Evolutionary conservation across 64 coral and sea anemone genomes (phyloP).

Genomic region (Trachythela sp.): DNA sequence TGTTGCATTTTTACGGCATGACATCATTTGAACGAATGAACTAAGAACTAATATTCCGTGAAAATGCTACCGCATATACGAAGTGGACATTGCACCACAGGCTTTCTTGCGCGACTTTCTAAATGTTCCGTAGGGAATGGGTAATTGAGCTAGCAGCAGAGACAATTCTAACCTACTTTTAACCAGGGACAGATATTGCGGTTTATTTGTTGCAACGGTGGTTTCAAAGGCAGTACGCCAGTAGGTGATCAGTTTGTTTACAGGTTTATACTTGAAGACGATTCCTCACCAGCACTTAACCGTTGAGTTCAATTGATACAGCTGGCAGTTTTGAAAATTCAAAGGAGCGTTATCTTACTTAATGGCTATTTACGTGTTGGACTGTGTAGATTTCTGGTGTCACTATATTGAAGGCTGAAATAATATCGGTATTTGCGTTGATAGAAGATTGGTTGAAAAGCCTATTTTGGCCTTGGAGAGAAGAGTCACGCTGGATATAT

Average conservation of each 20-base stretch:
- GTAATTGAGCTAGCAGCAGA: not conserved
- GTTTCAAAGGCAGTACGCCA: not conserved
- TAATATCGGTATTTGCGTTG: too few species aligned
- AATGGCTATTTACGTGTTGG: too few species aligned
- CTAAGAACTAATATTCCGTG: not conserved
- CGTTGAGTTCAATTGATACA: not conserved
- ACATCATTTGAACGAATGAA: slow-evolving; percentile 29
- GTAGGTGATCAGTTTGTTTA: not conserved
- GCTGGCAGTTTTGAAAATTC: not conserved
- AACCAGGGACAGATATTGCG: not conserved
- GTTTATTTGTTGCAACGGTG: not conserved
- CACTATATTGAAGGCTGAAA: too few species aligned
- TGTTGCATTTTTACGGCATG: not conserved
- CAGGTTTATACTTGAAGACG: not conserved
- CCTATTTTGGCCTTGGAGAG: too few species aligned
- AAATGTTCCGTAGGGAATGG: not conserved
- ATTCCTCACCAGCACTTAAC: not conserved
- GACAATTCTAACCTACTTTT: not conserved
- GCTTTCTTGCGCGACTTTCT: not conserved
- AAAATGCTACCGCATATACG: not conserved
- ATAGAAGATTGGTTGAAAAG: too few species aligned
- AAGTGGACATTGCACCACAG: not conserved
- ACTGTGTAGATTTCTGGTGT: too few species aligned
- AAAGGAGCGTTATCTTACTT: too few species aligned
- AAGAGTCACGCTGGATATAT: too few species aligned